A percentile compares a stretch with the other conserved stretches of the same genome.
Conservation (phyloP, 53 echinoderm and acorn worm genomes). For the Apostichopus leukothele region DNA sequence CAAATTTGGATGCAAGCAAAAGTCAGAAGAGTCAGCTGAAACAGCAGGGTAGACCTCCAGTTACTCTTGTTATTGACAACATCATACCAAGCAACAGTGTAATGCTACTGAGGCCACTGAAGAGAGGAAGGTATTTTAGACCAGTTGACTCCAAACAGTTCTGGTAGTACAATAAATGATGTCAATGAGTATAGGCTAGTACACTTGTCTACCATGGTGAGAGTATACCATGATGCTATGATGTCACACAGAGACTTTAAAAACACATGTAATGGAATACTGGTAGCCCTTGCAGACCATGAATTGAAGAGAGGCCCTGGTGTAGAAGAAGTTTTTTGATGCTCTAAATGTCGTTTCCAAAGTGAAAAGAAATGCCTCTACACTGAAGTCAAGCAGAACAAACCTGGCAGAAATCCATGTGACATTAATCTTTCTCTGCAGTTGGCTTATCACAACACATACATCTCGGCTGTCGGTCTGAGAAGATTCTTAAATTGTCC, state of each 20-base stretch:
- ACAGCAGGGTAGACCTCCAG: too few relatives aligned
- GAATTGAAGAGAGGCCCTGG: not conserved
- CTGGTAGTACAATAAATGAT: not conserved
- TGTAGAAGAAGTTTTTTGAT: constrained; percentile 20
- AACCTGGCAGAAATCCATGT: constrained; percentile 14
- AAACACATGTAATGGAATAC: not conserved
- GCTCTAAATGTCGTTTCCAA: not conserved
- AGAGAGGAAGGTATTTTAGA: too few relatives aligned
- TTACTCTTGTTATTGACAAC: too few relatives aligned
- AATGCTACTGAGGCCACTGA: too few relatives aligned
- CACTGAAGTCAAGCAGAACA: not conserved
- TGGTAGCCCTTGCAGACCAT: not conserved
- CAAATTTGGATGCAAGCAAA: too few relatives aligned
- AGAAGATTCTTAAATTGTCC: constrained; percentile 13
- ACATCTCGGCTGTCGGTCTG: constrained; percentile 2
- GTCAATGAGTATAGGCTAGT: not conserved
- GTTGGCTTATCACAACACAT: constrained; percentile 16
- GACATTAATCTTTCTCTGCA: constrained; percentile 23
- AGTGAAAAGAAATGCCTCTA: constrained; percentile 7
- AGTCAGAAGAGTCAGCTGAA: too few relatives aligned
- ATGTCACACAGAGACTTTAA: not conserved
- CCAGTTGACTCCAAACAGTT: too few relatives aligned
- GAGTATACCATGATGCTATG: not conserved
- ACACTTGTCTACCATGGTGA: not conserved
- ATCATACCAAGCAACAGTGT: too few relatives aligned